phyloP scores from a whole-genome alignment of 2,888 invertebrate species.

The Tipula helvola region DNA sequence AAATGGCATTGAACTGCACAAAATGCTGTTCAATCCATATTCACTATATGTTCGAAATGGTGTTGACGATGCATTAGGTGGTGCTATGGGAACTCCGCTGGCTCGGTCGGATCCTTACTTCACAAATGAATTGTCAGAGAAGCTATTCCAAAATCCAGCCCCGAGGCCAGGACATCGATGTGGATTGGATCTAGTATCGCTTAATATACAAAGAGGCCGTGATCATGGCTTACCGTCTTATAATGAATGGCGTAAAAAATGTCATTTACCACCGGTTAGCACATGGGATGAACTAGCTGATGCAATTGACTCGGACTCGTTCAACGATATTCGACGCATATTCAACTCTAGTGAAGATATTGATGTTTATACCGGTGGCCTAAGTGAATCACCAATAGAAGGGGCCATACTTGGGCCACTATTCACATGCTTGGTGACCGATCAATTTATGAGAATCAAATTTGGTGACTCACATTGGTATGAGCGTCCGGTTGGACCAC shows the following conservation, averaged over 20 bases:
- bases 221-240: slow-evolving; percentile 80
- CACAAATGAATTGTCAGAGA: slow-evolving; percentile 31
- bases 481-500: slow-evolving; percentile 51
- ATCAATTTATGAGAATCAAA: slow-evolving; percentile 74
- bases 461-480: slow-evolving; percentile 83
- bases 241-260: slow-evolving; percentile 61
- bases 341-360: slow-evolving; percentile 65
- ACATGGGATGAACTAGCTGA: slow-evolving; percentile 51
- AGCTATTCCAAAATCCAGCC: slow-evolving; percentile 26
- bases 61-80: slow-evolving; percentile 48
- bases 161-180: slow-evolving; percentile 38
- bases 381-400: slow-evolving; percentile 61
- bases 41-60: slow-evolving; percentile 48
- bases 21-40: slow-evolving; percentile 72
- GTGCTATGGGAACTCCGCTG: slow-evolving; percentile 53
- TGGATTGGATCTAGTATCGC: slow-evolving; percentile 72
- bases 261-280: slow-evolving; percentile 49
- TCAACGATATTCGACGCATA: slow-evolving; percentile 47
- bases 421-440: slow-evolving; percentile 68
- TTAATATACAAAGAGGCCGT: slow-evolving; percentile 79
- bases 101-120: slow-evolving; percentile 35
- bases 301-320: slow-evolving; percentile 51
- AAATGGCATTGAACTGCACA: slow-evolving; percentile 58
- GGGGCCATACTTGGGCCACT: slow-evolving; percentile 74
- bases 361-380: slow-evolving; percentile 76